These are phyloP conservation scores for Nannobrachium achirus DNA, from an alignment of 2,113 vertebrate species.

Conservation along the genomic window DNA sequence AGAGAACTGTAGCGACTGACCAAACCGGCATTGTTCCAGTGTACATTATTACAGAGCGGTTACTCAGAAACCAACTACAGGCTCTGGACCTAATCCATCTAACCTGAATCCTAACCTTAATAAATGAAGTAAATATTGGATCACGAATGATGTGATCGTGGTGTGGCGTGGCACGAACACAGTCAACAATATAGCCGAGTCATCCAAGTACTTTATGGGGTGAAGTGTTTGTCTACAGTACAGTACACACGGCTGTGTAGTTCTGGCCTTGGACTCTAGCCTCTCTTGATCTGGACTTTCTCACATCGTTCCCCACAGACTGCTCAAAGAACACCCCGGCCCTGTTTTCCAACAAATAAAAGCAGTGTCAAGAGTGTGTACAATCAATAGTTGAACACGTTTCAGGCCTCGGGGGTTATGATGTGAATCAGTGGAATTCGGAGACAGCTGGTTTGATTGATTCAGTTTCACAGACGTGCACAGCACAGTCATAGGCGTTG, in stretches of 20 bases:
- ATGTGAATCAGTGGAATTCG: background rate
- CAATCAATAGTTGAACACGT: too few relatives aligned
- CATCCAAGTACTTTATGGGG: background rate
- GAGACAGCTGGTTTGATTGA: background rate
- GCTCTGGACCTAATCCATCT: too few relatives aligned
- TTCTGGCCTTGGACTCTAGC: conserved; percentile 1
- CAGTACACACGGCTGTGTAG: background rate
- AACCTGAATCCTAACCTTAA: too few relatives aligned
- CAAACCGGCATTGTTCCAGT: too few relatives aligned
- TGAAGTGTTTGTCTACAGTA: conserved; percentile 15
- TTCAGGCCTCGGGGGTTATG: background rate
- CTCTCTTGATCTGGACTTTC: conserved; percentile 1
- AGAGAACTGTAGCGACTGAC: too few relatives aligned
- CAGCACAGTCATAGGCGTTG: background rate
- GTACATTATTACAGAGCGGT: too few relatives aligned
- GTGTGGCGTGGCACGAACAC: background rate
- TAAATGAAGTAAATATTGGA: too few relatives aligned
- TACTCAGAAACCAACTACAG: too few relatives aligned
- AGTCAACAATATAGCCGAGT: conserved; percentile 3
- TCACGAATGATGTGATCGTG: background rate
- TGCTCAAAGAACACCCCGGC: background rate
- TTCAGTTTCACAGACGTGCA: background rate
- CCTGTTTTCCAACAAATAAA: conserved; percentile 15
- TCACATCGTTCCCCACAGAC: conserved; percentile 1
- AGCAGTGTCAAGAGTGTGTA: background rate